A percentile compares a stretch with the other conserved stretches of the same genome.
Evolutionary conservation across 2,797 vertebrate species (phyloP).

Genomic region (Babyrousa celebensis): DNA sequence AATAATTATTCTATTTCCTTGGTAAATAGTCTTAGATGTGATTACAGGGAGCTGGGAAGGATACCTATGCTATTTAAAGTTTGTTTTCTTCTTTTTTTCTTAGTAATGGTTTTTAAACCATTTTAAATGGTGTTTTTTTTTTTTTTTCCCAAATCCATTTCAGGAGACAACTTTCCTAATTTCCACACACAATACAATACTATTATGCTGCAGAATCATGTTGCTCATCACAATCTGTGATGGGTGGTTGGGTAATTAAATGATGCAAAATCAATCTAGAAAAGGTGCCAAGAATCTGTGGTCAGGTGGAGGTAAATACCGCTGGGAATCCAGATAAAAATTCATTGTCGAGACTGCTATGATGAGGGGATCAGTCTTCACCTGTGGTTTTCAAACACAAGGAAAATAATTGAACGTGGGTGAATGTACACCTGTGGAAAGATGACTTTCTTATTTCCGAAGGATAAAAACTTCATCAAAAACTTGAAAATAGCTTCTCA

Average conservation of each 20-base stretch:
- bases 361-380: background rate
- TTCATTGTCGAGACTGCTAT: background rate
- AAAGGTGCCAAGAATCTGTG: background rate
- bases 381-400: background rate
- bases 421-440: background rate
- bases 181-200: background rate
- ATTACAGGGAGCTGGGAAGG: background rate
- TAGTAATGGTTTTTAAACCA: too few species aligned
- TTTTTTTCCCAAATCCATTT: background rate
- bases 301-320: background rate
- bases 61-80: background rate
- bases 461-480: conserved; percentile 31
- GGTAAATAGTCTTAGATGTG: background rate
- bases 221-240: background rate
- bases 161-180: background rate
- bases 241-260: conserved; percentile 22
- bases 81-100: too few species aligned
- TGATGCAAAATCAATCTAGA: conserved; percentile 11
- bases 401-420: background rate
- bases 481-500: conserved; percentile 1
- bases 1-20: background rate
- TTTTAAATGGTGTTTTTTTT: background rate
- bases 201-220: background rate
- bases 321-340: conserved; percentile 1
- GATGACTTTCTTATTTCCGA: conserved; percentile 28